A percentile compares a stretch with the other conserved stretches of the same genome.
Evolutionary conservation across 2,113 vertebrate species (phyloP).

Genomic region (cattle (Bos taurus)): ARS-UCD2.0 NC_037330.1:108055501-108056000

Average conservation of each 20-base stretch:
- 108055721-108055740: not conserved
- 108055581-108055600: not conserved
- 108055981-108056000: not conserved
- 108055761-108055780: not conserved
- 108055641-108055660: not conserved
- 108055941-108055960: not conserved
- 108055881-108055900: slow-evolving; percentile 11
- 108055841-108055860: not conserved
- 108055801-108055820: not conserved
- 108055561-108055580: not conserved
- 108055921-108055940: not conserved
- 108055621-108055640: not conserved
- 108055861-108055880: not conserved
- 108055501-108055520: not conserved
- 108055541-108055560: not conserved
- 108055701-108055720: not conserved
- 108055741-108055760: not conserved
- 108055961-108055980: not conserved
- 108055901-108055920: not conserved
- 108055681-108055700: not conserved
- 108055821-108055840: not conserved
- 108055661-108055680: not conserved
- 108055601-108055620: not conserved
- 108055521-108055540: not conserved
- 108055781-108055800: not conserved